These are phyloP conservation scores for Monochamus alternatus DNA, from an alignment of 2,888 invertebrate genomes.

Conservation along the genomic window DNA sequence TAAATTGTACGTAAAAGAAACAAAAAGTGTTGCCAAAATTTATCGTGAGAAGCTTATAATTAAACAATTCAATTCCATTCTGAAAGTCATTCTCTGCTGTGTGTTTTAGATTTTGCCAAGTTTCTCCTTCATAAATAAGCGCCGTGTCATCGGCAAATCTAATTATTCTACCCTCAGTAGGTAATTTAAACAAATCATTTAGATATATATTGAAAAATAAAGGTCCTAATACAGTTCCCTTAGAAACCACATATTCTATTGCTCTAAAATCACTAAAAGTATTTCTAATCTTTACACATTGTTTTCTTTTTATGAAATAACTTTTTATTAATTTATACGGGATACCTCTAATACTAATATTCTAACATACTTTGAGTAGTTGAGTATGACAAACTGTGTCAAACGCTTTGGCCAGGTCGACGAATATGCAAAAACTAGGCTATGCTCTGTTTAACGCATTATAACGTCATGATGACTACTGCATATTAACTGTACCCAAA, in stretches of 20 bases:
- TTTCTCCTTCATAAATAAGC: neutral
- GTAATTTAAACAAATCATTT: neutral
- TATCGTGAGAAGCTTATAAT: neutral
- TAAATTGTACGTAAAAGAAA: neutral
- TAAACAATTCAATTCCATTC: neutral
- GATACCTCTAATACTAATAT: neutral
- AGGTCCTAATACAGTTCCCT: neutral
- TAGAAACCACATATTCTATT: neutral
- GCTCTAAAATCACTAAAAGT: neutral
- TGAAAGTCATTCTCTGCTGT: neutral
- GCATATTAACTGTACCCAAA: too few relatives aligned
- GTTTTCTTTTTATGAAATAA: neutral
- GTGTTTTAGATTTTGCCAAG: neutral
- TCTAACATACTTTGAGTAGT: neutral
- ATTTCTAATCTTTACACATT: neutral
- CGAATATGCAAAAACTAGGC: neutral
- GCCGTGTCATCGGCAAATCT: neutral
- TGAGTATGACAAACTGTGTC: conserved; percentile 7
- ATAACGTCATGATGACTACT: neutral
- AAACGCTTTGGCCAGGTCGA: conserved; percentile 6
- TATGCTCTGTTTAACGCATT: neutral
- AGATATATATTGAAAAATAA: neutral
- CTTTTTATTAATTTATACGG: neutral
- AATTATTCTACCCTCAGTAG: neutral
- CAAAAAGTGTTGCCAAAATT: neutral